Evolutionary conservation across 2,888 invertebrate genomes (phyloP).

Genomic region (Drosophila neutralis): DNA sequence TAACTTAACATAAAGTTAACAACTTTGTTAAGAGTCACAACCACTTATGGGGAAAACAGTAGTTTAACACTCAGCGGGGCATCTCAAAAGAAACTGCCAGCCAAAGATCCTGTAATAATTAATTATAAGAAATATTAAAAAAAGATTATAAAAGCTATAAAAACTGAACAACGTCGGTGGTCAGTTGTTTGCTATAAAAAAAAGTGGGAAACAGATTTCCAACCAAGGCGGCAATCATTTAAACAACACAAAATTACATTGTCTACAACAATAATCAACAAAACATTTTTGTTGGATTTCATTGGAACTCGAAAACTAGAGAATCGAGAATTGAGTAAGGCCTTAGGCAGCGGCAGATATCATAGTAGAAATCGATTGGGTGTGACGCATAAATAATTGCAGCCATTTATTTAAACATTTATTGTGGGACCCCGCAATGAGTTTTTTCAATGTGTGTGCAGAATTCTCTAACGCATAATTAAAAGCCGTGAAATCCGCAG

Average conservation of each 20-base stretch:
- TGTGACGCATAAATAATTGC: conserved; percentile 80
- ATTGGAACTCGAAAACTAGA: conserved; percentile 21
- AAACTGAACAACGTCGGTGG: conserved; percentile 46
- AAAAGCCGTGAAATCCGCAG: conserved; percentile 69
- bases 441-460: conserved; percentile 46
- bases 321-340: conserved; percentile 13
- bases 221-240: conserved; percentile 43
- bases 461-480: conserved; percentile 68
- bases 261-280: conserved; percentile 55
- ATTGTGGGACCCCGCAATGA: conserved; percentile 38
- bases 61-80: conserved; percentile 43
- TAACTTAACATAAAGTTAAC: background rate
- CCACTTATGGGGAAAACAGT: conserved; percentile 34
- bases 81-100: background rate
- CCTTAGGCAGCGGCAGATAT: conserved; percentile 42
- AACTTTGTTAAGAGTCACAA: conserved; percentile 13
- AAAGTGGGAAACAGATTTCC: conserved; percentile 10
- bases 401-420: conserved; percentile 71
- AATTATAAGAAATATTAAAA: conserved; percentile 16
- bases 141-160: conserved; percentile 37
- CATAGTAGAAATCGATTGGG: conserved; percentile 63
- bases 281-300: conserved; percentile 47
- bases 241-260: conserved; percentile 57
- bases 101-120: conserved; percentile 10
- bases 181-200: conserved; percentile 22